Evolutionary conservation across 2,113 vertebrate species (phyloP), one percentile per base, ranked within the genome.

Genomic region (Tragelaphus imberbis): DNA sequence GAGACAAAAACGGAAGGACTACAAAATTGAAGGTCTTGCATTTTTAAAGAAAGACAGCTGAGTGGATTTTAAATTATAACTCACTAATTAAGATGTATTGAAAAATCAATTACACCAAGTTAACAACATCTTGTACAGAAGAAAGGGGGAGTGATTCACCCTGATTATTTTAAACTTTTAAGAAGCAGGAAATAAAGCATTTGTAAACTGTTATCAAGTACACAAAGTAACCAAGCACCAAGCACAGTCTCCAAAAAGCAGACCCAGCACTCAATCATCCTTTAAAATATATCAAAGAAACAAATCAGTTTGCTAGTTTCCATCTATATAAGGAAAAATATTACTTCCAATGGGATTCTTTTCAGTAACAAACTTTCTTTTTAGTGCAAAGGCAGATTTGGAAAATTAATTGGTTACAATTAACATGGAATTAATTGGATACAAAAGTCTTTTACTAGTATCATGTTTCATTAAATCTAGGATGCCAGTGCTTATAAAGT

Each of bases 81-180:
- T 44, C 11, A 95, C 63, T 80, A 87, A 86, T 87, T 92, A 90
- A 96, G 85, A 94, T 86, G 25, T 75, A 85, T 8, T 92, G 49
- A 96, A 92, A 95, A 96, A 96, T 87, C 68, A 96, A 91, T 89
- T 84, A 89, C 7, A 95, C 28, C 80, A 94, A 92, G 55, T 95
- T 93, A 97, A 97, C 59, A 91, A 79, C 49, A 90, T 71, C 36
- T 86, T 53, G 9, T 84, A 71, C n/a, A 91, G 47, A 51, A 93
- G 85, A 87, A 88, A 71, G 59, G 51, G 59, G 21, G 19, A 61
- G 30, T 25, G 90, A 88, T 44, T 93, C 30, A 90, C 14, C 59
- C 44, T 82, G 86, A 61, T 80, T 47, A 90, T 88, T 97, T 92
- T 93, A 87, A 96, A 95, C 84, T 59, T 75, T 75, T 90, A 89